Evolutionary conservation across 1,140 invertebrate species (phyloP).

Genomic region (Papilio helenus): DNA sequence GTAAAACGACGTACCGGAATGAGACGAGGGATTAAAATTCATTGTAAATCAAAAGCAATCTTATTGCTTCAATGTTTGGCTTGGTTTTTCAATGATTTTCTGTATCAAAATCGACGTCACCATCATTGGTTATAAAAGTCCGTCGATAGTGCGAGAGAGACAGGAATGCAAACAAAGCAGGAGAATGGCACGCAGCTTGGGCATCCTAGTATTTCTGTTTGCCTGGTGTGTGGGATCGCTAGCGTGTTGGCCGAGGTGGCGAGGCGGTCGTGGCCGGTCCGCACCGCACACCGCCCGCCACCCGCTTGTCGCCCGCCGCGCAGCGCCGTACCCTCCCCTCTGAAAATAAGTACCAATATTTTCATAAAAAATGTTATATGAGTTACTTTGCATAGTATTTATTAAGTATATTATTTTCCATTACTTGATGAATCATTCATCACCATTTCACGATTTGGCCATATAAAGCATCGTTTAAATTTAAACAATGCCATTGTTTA

Average conservation of each 20-base stretch:
- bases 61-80: constrained; percentile 36
- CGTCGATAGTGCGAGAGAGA: constrained; percentile 58
- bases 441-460: neutral
- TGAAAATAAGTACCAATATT: neutral
- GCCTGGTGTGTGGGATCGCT: constrained; percentile 77
- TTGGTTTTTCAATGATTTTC: constrained; percentile 47
- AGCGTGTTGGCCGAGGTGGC: constrained; percentile 79
- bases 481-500: no score
- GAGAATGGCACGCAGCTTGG: constrained; percentile 49
- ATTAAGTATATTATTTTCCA: neutral
- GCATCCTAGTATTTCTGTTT: constrained; percentile 54
- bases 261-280: constrained; percentile 56
- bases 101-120: constrained; percentile 28
- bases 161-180: constrained; percentile 41
- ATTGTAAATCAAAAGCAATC: constrained; percentile 49
- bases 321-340: constrained; percentile 4
- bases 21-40: constrained; percentile 13
- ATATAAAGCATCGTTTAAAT: neutral
- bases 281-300: constrained; percentile 39
- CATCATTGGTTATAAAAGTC: constrained; percentile 44
- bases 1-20: constrained; percentile 38
- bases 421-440: neutral
- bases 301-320: constrained; percentile 29
- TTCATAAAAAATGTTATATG: neutral
- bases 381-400: neutral